phyloP scores from a whole-genome alignment of 2,797 vertebrate genomes.

The Peromyscus aztecus region DNA sequence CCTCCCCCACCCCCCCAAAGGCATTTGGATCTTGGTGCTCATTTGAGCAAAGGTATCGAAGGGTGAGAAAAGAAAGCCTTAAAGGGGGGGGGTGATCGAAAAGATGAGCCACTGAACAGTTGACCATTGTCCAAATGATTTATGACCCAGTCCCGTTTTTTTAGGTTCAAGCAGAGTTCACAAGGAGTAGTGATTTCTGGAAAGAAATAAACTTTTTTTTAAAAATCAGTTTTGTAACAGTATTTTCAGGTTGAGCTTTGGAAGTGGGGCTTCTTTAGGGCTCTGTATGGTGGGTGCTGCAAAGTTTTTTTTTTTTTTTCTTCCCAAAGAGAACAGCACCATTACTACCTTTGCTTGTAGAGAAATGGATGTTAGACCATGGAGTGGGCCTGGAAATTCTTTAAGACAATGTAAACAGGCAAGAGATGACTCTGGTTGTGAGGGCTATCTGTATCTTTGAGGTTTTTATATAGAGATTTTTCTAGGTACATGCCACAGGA shows the following conservation, averaged over 20 bases:
- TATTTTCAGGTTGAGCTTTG: constrained; percentile 85
- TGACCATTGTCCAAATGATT: constrained; percentile 93
- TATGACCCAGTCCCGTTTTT: constrained; percentile 91
- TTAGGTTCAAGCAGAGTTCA: constrained; percentile 94
- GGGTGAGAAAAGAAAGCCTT: constrained; percentile 80
- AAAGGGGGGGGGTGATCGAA: constrained; percentile 80
- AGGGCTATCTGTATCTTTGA: constrained; percentile 47
- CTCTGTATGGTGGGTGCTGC: constrained; percentile 79
- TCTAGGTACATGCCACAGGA: constrained; percentile 31
- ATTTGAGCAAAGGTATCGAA: constrained; percentile 85
- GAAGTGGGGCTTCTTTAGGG: constrained; percentile 77
- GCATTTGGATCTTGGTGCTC: constrained; percentile 82
- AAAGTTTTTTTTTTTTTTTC: constrained; percentile 25
- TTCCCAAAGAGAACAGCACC: constrained; percentile 56
- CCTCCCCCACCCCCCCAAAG: constrained; percentile 62
- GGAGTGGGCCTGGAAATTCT: constrained; percentile 70
- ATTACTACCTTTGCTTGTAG: constrained; percentile 50
- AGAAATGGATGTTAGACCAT: constrained; percentile 62
- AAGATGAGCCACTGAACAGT: constrained; percentile 92
- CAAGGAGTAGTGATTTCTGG: constrained; percentile 90
- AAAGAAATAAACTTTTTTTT: constrained; percentile 87
- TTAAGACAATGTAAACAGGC: constrained; percentile 63
- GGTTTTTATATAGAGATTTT: constrained; percentile 10
- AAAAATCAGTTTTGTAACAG: constrained; percentile 84
- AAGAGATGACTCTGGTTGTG: background rate